Evolutionary conservation across 2,797 vertebrate species (phyloP), one percentile per base, ranked within the genome.

Genomic region (Allobates femoralis): DNA sequence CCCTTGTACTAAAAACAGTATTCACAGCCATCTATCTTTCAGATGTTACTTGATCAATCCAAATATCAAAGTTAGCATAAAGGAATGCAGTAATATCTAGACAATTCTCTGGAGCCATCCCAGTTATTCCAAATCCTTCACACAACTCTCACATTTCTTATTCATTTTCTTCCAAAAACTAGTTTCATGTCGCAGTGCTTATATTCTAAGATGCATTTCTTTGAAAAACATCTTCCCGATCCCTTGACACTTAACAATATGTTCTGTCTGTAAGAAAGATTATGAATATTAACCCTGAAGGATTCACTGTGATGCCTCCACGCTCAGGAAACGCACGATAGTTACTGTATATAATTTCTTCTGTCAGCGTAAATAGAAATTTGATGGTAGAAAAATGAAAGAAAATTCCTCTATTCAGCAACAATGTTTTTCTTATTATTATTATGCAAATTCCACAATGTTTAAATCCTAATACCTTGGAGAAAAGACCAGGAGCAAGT

Each of bases 191-290:
- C 79, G 56, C 56, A 81, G 85, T 37, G 55, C 78, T 86, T 85
- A 69, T 81, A 74, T 46, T 64, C 28, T 76, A 76, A 76, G 69
- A 76, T 82, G 53, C 79, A 66, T 67, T 81, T 73, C 79, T 81
- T 86, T 86, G 69, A 81, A 81, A 86, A 81, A 46, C 67, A 28
- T 86, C 69, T 64, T 81, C 50, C 60, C 26, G 50, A 66, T 86
- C 85, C 85, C 85, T 75, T 86, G 85, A 46, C 79, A 81, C 85
- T n/a, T 86, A 76, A 86, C 71, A 82, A 76, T 82, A 77, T 82
- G 71, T 82, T 86, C 69, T 81, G 71, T 73, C 79, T 75, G 79
- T 86, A 69, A 81, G 79, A 71, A 76, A 86, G 58, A 77, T 86
- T 86, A 76, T 81, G 71, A 86, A 66, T 81, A 82, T 86, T 82